Evolutionary conservation across 2,888 invertebrate genomes (phyloP), one percentile per base, ranked within the genome.

Genomic region (Brenthis ino): DNA sequence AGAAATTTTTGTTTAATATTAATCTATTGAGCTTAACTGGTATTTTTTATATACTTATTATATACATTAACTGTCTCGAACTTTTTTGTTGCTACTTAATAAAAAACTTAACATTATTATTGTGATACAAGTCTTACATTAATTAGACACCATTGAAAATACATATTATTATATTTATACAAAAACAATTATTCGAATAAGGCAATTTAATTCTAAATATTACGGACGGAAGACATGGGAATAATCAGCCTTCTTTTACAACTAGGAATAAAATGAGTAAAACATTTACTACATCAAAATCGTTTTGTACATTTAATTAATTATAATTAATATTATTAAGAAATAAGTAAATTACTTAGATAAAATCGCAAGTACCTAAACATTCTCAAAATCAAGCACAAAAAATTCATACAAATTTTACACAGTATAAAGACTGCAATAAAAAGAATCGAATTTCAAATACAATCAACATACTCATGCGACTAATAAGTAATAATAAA

Each of bases 271-370:
- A 28, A n/a, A 28, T 28, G 16, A 4, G 11, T 60, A 50, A n/a
- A 43, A n/a, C 50, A 60, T n/a, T 48, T 28, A 60, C 28, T 60
- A 60, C 6, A 28, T 68, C 48, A 66, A 67, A 60, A 50, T 65
- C 63, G 48, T 72, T 78, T 77, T 77, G 76, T 77, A 78, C 77
- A 76, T 75, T 72, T 58, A 68, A 70, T 68, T 66, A 60, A 57
- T 56, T 67, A 56, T 55, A 58, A 33, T 50, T 8, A 20, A 20
- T 20, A 13, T 28, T 43, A 11, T 43, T 11, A 43, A 14, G 14
- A 54, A 54, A 54, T 4, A 54, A 58, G 47, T 43, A 58, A 20
- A 47, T 54, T 28, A 20, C 20, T 28, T n/a, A 3, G 13, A 48
- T 54, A 43, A 3, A 47, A 28, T 58, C 37, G 37, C 37, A 43